Evolutionary conservation across 2,113 vertebrate species (phyloP).

Genomic region (Cheirogaleus medius): DNA sequence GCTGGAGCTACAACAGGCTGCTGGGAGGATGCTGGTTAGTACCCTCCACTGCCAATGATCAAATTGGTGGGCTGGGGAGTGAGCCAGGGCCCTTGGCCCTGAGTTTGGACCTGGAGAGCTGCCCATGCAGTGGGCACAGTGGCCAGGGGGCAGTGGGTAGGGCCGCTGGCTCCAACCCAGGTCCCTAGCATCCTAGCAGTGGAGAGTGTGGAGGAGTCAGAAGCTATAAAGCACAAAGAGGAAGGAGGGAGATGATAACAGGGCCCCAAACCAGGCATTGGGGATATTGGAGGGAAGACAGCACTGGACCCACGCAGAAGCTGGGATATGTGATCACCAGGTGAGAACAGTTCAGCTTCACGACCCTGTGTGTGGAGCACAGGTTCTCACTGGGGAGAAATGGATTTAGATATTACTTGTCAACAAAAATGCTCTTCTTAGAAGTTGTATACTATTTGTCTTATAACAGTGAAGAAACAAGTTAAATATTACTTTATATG

Average conservation of each 20-base stretch:
- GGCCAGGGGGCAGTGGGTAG: background rate
- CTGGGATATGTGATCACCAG: background rate
- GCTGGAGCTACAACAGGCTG: background rate
- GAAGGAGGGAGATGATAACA: background rate
- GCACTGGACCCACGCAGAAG: background rate
- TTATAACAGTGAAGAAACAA: background rate
- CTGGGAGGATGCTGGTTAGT: background rate
- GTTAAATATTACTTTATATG: background rate
- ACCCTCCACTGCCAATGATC: background rate
- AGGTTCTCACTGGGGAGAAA: background rate
- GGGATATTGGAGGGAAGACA: background rate
- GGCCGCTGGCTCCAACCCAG: background rate
- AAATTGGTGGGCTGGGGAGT: background rate
- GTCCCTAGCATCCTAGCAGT: background rate
- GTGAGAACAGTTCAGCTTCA: background rate
- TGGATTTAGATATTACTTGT: background rate
- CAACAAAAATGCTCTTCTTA: background rate
- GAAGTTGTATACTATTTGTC: background rate
- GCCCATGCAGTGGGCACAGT: too few species aligned
- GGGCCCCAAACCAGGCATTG: background rate
- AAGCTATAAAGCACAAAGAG: background rate
- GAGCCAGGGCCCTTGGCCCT: background rate
- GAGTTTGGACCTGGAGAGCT: background rate
- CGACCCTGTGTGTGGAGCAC: too few species aligned
- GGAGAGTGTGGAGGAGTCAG: background rate